Percentiles rank a stretch among this genome's conserved stretches.
Conservation (phyloP, 2,113 vertebrate species). For the Oncorhynchus clarkii region DNA sequence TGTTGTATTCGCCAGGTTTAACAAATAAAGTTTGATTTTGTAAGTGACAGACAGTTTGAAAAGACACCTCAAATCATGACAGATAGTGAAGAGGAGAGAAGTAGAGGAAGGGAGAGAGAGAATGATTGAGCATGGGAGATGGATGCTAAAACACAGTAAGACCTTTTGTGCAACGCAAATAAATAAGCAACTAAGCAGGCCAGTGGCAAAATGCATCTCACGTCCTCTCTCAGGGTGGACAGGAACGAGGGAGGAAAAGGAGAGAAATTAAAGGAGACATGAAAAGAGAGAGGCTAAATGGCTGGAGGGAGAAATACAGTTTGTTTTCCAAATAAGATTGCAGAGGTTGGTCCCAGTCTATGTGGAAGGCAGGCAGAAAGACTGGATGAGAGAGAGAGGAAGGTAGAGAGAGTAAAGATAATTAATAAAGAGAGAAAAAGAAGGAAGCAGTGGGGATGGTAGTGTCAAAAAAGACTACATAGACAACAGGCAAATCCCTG, state of each 20-base stretch:
- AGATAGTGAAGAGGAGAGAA: not conserved
- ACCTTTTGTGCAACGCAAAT: conserved; percentile 29
- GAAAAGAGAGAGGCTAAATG: conserved; percentile 49
- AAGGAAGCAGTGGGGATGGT: conserved; percentile 33
- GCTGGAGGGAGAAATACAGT: conserved; percentile 43
- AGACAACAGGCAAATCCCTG: conserved; percentile 58
- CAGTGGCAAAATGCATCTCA: conserved; percentile 43
- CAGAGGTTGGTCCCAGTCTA: conserved; percentile 21
- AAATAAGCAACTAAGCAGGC: conserved; percentile 36
- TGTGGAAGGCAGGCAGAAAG: conserved; percentile 9
- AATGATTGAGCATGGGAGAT: not conserved
- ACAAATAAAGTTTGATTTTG: too few species aligned
- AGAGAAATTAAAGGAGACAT: conserved; percentile 53
- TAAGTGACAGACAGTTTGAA: too few species aligned
- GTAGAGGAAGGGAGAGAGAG: not conserved
- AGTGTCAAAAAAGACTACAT: conserved; percentile 61
- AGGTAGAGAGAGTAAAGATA: conserved; percentile 13
- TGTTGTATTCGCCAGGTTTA: too few species aligned
- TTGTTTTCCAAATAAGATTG: conserved; percentile 37
- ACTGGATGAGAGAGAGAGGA: too few species aligned
- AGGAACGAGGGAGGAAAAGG: conserved; percentile 48
- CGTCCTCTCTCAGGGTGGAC: conserved; percentile 31
- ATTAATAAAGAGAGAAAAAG: conserved; percentile 23
- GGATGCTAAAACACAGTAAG: not conserved
- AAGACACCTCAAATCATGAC: too few species aligned